Evolutionary conservation across 2,888 invertebrate genomes (phyloP), one percentile per base, ranked within the genome.

Genomic region (Pyrrhia umbra): DNA sequence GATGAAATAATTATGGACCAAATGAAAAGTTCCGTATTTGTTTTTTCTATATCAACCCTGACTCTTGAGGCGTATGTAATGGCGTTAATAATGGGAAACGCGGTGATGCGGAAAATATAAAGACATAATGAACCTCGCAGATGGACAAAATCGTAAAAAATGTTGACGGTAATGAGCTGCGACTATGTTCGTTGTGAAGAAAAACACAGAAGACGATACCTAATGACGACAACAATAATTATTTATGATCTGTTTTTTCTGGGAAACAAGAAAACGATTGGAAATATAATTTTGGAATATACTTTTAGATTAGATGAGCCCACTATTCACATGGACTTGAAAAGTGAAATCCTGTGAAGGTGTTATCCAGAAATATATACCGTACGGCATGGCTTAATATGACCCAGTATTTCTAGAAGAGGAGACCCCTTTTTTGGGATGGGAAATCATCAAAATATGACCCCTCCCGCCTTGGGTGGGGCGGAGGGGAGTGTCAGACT

Each of bases 31-130:
- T 46, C 10, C 15, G 37, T 23, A 21, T 9, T 23, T 18, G 30
- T 74, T 65, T 69, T 70, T 69, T 15, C 15, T 0, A 21, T 34
- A 52, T 40, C 62, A 70, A 61, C 75, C 75, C 70, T 70, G 70
- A 75, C 52, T 61, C 21, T 46, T 50, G 43, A 61, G 55, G 25
- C 46, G 59, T 61, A 54, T 49, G 56, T 75, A 80, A 67, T 68
- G 30, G 58, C 54, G 56, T 57, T 78, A 81, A 79, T 79, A 65
- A 79, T 79, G 79, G 77, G 79, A 76, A 76, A 64, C 68, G 58
- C 77, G 39, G 57, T 76, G 79, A 73, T 70, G 79, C 79, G 76
- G 70, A 68, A 79, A 68, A 81, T 64, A 79, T 73, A 64, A 79
- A 79, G 60, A 70, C 63, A 46, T 81, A 79, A 81, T 81, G 67